Evolutionary conservation across 2,888 invertebrate species (phyloP).

Genomic region (Drosophila borborema): DNA sequence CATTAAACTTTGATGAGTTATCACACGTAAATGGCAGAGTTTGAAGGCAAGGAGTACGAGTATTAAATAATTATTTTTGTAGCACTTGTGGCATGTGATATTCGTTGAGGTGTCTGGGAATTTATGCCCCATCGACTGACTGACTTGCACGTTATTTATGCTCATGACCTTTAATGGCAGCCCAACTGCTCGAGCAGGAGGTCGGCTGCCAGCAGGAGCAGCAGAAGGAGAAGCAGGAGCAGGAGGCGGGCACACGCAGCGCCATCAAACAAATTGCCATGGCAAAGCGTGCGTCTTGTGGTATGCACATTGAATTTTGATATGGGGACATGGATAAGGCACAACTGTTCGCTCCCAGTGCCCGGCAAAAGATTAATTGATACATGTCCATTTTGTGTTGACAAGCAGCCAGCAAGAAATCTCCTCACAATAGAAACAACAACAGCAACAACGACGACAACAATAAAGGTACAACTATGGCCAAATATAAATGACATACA

Average conservation of each 20-base stretch:
- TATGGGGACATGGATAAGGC: slow-evolving; percentile 58
- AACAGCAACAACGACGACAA: slow-evolving; percentile 35
- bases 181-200: slow-evolving; percentile 29
- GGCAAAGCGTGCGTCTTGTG: slow-evolving; percentile 59
- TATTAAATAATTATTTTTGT: slow-evolving; percentile 71
- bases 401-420: slow-evolving; percentile 75
- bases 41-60: slow-evolving; percentile 15
- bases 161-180: slow-evolving; percentile 77
- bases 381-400: slow-evolving; percentile 82
- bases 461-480: slow-evolving; percentile 47
- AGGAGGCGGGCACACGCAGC: slow-evolving; percentile 43
- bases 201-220: too few relatives aligned
- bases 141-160: slow-evolving; percentile 68
- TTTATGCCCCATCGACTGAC: slow-evolving; percentile 40
- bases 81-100: slow-evolving; percentile 57
- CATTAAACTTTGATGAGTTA: slow-evolving; percentile 78
- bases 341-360: slow-evolving; percentile 42
- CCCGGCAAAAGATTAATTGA: slow-evolving; percentile 75
- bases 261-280: slow-evolving; percentile 79
- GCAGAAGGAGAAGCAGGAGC: neutral
- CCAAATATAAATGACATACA: slow-evolving; percentile 77
- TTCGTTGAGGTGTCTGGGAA: slow-evolving; percentile 53
- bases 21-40: slow-evolving; percentile 49
- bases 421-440: slow-evolving; percentile 50
- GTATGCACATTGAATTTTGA: slow-evolving; percentile 80